Evolutionary conservation across 2,888 invertebrate species (phyloP), one percentile per base, ranked within the genome.

Genomic region (Anoncus sp.): DNA sequence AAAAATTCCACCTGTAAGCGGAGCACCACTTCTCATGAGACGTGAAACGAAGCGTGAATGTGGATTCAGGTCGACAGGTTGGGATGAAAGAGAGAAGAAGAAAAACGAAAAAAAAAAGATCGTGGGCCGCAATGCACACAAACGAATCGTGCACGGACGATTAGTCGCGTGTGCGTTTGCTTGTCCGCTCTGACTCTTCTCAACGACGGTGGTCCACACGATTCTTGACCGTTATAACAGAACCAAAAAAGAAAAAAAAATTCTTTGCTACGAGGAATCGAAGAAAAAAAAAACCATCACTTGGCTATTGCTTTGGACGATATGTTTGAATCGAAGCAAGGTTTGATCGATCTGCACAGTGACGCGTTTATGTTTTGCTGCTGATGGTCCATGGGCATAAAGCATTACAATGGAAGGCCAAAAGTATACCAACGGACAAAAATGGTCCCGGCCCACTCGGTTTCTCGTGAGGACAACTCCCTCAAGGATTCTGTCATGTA

Each of bases 71-170:
- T 43, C 69, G 60, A 71, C 62, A 66, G 49, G 51, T 67, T 71
- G 31, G 60, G 47, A 55, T 45, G 60, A 47, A 55, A 31, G 51
- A 20, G 38, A 51, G 35, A 69, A 22, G 43, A 31, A 14, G 18
- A 27, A 24, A 51, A 18, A 10, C 22, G 14, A n/a, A n/a, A 57
- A 51, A 65, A 77, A 75, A 67, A 47, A 51, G 53, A 20, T 60
- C 22, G 24, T 31, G 71, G 67, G 35, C 59, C 67, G 66, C 62
- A 62, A 59, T 67, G 75, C 60, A 75, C 73, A 80, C 75, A 75
- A 74, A 63, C 77, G 76, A 71, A 70, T 76, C 62, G 60, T 78
- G 62, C 63, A 78, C 80, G 80, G 51, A 47, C 80, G 80, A 81
- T 80, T 81, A 78, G 73, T 49, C 72, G 59, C 53, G 69, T 71